phyloP scores from a whole-genome alignment of 2,888 invertebrate species.

The Tenthredo distinguenda region DNA sequence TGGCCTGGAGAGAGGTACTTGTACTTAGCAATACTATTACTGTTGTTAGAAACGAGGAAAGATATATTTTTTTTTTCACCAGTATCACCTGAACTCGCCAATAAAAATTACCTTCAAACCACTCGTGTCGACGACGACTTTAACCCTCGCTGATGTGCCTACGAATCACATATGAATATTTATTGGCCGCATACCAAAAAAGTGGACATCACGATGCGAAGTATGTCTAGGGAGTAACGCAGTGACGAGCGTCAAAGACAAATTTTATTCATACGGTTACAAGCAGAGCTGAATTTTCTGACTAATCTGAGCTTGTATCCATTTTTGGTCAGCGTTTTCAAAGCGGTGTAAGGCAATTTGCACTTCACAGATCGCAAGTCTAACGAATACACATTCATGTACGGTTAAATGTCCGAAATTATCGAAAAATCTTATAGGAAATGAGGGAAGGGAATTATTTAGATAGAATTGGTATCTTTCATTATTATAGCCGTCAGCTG shows the following conservation, averaged over 20 bases:
- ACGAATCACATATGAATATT: constrained; percentile 36
- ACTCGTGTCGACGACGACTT: neutral
- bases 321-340: constrained; percentile 10
- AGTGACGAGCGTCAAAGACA: constrained; percentile 19
- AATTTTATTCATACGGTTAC: constrained; percentile 36
- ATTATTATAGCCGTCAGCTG: neutral
- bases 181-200: neutral
- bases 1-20: neutral
- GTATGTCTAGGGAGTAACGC: constrained; percentile 6
- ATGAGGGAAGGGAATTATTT: neutral
- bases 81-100: neutral
- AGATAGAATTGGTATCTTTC: neutral
- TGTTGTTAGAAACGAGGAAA: neutral
- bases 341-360: constrained; percentile 6
- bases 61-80: neutral
- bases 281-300: constrained; percentile 6
- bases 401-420: neutral
- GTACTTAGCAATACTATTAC: neutral
- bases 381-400: neutral
- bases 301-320: neutral
- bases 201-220: constrained; percentile 35
- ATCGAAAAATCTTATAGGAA: too few relatives aligned
- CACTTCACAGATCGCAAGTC: constrained; percentile 4
- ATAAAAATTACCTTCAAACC: neutral
- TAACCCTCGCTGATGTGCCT: neutral